Evolutionary conservation across 1,140 invertebrate genomes (phyloP).

Genomic region (Anadara kagoshimensis): DNA sequence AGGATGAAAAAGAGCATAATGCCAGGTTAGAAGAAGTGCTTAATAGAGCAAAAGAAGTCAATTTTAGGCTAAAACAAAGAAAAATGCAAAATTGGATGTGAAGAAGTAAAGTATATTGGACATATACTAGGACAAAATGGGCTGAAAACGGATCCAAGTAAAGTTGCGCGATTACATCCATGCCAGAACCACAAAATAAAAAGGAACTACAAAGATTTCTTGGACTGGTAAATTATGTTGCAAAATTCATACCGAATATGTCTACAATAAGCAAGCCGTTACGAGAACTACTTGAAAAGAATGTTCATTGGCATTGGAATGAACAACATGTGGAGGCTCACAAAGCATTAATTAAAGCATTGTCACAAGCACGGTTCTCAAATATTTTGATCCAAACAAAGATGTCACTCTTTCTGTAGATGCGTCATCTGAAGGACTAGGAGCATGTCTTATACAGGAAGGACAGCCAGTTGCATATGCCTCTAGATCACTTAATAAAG

Average conservation of each 20-base stretch:
- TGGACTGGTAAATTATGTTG: constrained; percentile 69
- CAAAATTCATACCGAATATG: constrained; percentile 63
- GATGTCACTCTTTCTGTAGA: neutral
- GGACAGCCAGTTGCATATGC: too few relatives aligned
- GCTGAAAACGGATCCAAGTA: constrained; percentile 65
- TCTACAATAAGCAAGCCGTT: constrained; percentile 58
- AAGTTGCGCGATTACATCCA: constrained; percentile 62
- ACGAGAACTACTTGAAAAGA: constrained; percentile 16
- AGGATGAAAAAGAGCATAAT: constrained; percentile 40
- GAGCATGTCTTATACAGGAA: too few relatives aligned
- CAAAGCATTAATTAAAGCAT: neutral
- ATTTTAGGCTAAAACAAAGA: constrained; percentile 39
- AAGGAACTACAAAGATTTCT: constrained; percentile 42
- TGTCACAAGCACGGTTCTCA: too few relatives aligned
- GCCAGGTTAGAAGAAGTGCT: constrained; percentile 59
- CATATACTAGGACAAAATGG: constrained; percentile 66
- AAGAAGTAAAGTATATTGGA: constrained; percentile 44
- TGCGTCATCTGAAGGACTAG: too few relatives aligned
- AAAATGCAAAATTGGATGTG: constrained; percentile 37
- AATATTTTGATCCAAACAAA: too few relatives aligned
- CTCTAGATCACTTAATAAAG: too few relatives aligned
- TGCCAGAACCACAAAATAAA: constrained; percentile 28
- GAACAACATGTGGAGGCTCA: constrained; percentile 17
- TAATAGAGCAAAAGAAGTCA: constrained; percentile 58
- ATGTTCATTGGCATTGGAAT: constrained; percentile 31